Base-by-base conservation (phyloP, 2,113 vertebrate species). In the Saccopteryx bilineata region DNA sequence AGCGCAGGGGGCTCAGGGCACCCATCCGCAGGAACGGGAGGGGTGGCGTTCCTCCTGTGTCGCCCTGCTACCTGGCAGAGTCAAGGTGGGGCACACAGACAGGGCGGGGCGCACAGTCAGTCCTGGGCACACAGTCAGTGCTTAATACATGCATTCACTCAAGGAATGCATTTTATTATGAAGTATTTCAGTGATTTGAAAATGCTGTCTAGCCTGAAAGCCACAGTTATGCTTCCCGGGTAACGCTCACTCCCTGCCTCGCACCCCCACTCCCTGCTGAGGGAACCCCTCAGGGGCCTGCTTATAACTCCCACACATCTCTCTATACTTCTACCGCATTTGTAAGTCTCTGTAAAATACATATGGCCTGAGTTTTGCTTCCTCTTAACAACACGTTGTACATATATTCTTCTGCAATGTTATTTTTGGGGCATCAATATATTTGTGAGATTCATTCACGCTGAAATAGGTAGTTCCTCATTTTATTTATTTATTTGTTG, bases 121-220 rank as follows among this genome's bases (percentile, higher is more conserved):
- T 46, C 23, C 50, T 46, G 28, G 33, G 13, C 58, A 23, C n/a
- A 50, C 11, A n/a, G 58, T 87, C 15, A 28, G 33, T 78, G 52
- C 66, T 68, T 33, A 24, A 9, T 85, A 83, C 46, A 65, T 61
- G 63, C 46, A n/a, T 24, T n/a, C n/a, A 18, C 19, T 48, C 46
- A 7, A 8, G 56, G 14, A 76, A 31, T 76, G 50, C 21, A 60
- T 79, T 75, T 63, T 68, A 46, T 28, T 66, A 52, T 52, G 9
- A 91, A 80, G 6, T 9, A 11, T 72, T 86, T 76, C 86, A 68
- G 76, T 28, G 26, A 78, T 58, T 63, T 23, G 19, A 19, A 93
- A 61, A 69, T n/a, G 9, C 12, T 4, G 1, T 7, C 3, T n/a
- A 72, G 58, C 9, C 69, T 50, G 13, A 74, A 52, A 65, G 56